These are phyloP conservation scores for Sakesphorus luctuosus DNA, from an alignment of 2,113 vertebrate species.

Conservation along the genomic window DNA sequence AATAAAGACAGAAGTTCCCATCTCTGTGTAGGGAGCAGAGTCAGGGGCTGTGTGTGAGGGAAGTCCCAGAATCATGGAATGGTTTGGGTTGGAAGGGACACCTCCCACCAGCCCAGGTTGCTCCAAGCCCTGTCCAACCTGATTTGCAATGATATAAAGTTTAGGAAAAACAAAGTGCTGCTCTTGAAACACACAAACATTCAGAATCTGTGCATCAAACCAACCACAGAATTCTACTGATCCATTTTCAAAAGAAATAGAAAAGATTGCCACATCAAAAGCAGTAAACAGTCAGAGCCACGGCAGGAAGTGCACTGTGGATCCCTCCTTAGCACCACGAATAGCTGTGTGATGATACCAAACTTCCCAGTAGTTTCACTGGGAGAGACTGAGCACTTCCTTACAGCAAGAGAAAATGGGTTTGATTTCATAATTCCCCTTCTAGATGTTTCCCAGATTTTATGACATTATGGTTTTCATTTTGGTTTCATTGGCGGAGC, in stretches of 20 bases:
- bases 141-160: background rate
- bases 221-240: background rate
- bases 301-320: background rate
- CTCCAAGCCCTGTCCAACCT: background rate
- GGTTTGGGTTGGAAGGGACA: background rate
- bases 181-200: background rate
- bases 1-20: background rate
- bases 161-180: background rate
- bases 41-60: background rate
- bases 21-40: background rate
- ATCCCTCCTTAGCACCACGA: background rate
- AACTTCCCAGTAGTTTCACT: background rate
- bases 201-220: background rate
- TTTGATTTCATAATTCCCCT: background rate
- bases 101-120: background rate
- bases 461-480: background rate
- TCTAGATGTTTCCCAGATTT: slow-evolving; percentile 13
- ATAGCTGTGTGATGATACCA: background rate
- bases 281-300: background rate
- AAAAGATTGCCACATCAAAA: slow-evolving; percentile 4
- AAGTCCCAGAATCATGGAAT: background rate
- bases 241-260: background rate
- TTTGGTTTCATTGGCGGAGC: background rate
- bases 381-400: background rate
- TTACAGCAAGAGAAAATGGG: slow-evolving; percentile 22